A percentile compares a stretch with the other conserved stretches of the same genome.
Conservation (phyloP, 2,888 invertebrate genomes). For the Leptopilina myrica region DNA sequence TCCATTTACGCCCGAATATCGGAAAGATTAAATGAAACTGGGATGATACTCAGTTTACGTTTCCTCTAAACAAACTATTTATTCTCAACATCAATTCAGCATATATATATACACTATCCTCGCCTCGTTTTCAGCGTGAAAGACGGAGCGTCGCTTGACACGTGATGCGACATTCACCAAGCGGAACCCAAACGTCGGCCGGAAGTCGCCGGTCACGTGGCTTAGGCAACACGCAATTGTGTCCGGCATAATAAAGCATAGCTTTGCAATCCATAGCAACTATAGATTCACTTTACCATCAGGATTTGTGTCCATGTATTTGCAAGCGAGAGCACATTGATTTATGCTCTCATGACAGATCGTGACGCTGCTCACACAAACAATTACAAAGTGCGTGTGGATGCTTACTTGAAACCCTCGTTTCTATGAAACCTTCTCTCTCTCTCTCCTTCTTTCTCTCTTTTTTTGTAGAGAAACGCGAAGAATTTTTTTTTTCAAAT, state of each 20-base stretch:
- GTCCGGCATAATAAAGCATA: conserved; percentile 76
- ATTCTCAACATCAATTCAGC: conserved; percentile 6
- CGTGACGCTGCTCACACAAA: conserved; percentile 55
- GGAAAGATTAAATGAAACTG: conserved; percentile 43
- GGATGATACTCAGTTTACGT: conserved; percentile 40
- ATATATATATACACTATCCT: background rate
- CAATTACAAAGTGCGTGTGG: conserved; percentile 27
- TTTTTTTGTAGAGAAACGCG: background rate
- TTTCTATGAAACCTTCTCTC: background rate
- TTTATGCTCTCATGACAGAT: conserved; percentile 71
- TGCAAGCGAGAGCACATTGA: conserved; percentile 65
- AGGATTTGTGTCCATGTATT: conserved; percentile 57
- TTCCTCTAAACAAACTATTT: conserved; percentile 33
- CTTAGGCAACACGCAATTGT: conserved; percentile 77
- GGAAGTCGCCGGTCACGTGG: conserved; percentile 76
- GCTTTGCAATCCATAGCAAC: conserved; percentile 56
- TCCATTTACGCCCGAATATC: background rate
- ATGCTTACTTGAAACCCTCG: conserved; percentile 23
- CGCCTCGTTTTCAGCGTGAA: conserved; percentile 18
- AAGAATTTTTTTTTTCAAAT: background rate
- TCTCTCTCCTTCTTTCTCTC: no score
- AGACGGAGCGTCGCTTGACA: conserved; percentile 51
- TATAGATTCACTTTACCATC: conserved; percentile 56
- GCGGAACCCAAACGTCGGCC: conserved; percentile 75
- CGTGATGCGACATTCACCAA: conserved; percentile 69